phyloP scores from a whole-genome alignment of 2,113 vertebrate species.

The Rissa tridactyla region DNA sequence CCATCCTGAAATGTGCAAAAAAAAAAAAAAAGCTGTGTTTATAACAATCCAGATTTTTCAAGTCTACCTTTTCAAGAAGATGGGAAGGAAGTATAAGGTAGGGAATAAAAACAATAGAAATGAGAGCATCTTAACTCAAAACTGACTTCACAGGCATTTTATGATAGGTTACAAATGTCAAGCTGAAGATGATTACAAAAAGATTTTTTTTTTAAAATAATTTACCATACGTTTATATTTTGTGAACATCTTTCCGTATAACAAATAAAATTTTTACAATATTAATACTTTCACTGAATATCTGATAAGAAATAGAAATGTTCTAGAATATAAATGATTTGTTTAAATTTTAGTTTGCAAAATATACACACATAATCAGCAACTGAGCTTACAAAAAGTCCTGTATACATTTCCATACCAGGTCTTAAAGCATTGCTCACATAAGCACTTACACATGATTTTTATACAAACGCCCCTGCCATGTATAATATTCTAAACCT shows the following conservation, averaged over 20 bases:
- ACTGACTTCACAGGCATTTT: neutral
- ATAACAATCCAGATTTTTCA: neutral
- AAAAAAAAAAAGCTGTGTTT: neutral
- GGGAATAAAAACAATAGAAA: neutral
- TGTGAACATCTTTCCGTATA: neutral
- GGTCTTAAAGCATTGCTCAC: neutral
- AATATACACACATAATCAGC: neutral
- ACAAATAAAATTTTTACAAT: neutral
- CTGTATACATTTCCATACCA: neutral
- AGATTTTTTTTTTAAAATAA: neutral
- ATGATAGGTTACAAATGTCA: neutral
- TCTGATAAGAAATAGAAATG: neutral
- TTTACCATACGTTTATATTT: neutral
- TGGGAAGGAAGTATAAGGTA: neutral
- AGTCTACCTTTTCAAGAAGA: neutral
- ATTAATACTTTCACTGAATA: neutral
- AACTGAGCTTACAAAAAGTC: neutral
- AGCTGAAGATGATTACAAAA: neutral
- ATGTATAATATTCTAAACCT: neutral
- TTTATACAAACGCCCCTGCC: neutral
- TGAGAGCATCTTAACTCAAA: neutral
- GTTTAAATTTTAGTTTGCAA: neutral
- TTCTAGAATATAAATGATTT: neutral
- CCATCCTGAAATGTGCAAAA: constrained; percentile 32
- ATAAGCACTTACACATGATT: neutral